Evolutionary conservation across 2,888 invertebrate genomes (phyloP).

Genomic region (Heliconius ethilla): DNA sequence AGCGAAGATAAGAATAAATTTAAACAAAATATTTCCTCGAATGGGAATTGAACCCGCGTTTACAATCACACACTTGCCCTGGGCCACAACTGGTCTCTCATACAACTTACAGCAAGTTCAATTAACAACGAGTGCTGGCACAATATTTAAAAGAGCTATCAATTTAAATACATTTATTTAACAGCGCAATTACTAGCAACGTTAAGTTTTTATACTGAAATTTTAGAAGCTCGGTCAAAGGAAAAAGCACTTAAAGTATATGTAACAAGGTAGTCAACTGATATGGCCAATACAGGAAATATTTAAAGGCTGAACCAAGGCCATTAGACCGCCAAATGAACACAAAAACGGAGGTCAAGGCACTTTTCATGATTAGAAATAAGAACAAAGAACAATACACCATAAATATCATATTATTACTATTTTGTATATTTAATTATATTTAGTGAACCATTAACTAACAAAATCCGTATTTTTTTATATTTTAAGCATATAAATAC

Average conservation of each 20-base stretch:
- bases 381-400: slow-evolving; percentile 62
- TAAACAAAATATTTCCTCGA: too few species aligned
- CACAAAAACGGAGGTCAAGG: slow-evolving; percentile 69
- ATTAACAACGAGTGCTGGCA: slow-evolving; percentile 8
- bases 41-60: too few species aligned
- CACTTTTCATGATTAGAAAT: slow-evolving; percentile 66
- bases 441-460: slow-evolving; percentile 11
- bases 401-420: slow-evolving; percentile 41
- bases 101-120: not conserved
- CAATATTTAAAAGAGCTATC: slow-evolving; percentile 31
- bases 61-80: too few species aligned
- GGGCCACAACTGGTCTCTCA: too few species aligned
- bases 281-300: slow-evolving; percentile 73
- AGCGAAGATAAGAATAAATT: too few species aligned
- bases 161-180: slow-evolving; percentile 41
- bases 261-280: slow-evolving; percentile 34
- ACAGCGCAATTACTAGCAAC: slow-evolving; percentile 36
- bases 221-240: slow-evolving; percentile 29
- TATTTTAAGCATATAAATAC: not conserved
- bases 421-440: slow-evolving; percentile 26
- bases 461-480: not conserved
- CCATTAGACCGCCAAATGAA: slow-evolving; percentile 65
- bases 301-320: slow-evolving; percentile 65
- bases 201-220: slow-evolving; percentile 37
- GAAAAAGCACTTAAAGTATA: slow-evolving; percentile 38